phyloP scores from a whole-genome alignment of 2,113 vertebrate genomes.

The Ursus arctos region DNA sequence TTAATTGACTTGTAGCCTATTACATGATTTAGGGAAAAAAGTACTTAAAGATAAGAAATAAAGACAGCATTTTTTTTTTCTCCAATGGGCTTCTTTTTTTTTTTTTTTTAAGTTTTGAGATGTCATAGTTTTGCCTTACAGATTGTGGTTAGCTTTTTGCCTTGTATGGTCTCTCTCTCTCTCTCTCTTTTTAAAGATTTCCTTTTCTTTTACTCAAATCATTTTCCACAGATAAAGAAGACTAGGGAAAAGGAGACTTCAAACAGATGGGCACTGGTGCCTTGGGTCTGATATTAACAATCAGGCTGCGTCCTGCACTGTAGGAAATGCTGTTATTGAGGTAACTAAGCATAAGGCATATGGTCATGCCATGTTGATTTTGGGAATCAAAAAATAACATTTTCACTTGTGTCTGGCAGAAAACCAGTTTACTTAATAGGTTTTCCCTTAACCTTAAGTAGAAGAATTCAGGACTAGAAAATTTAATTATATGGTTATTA shows the following conservation, averaged over 20 bases:
- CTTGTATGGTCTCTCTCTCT: background rate
- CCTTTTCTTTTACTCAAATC: background rate
- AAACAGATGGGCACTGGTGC: background rate
- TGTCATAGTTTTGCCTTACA: background rate
- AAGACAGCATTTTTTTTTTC: background rate
- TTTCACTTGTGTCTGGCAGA: slow-evolving; percentile 45
- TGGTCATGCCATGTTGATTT: background rate
- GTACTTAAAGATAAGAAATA: slow-evolving; percentile 2
- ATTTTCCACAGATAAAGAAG: background rate
- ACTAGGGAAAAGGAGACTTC: slow-evolving; percentile 17
- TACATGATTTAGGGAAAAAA: background rate
- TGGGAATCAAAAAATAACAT: slow-evolving; percentile 52
- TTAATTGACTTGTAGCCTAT: background rate
- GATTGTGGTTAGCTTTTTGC: slow-evolving; percentile 30
- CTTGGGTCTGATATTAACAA: background rate
- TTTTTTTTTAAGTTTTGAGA: background rate
- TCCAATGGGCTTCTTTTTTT: background rate
- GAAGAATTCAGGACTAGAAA: slow-evolving; percentile 45
- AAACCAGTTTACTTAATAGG: slow-evolving; percentile 47
- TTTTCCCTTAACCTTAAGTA: slow-evolving; percentile 62
- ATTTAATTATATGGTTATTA: slow-evolving; percentile 28
- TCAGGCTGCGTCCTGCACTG: background rate
- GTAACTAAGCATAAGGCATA: slow-evolving; percentile 44
- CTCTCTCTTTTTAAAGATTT: background rate
- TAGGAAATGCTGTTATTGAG: background rate